phyloP scores from a whole-genome alignment of 2,797 vertebrate species.

The Stomatorhinus walkeri region DNA sequence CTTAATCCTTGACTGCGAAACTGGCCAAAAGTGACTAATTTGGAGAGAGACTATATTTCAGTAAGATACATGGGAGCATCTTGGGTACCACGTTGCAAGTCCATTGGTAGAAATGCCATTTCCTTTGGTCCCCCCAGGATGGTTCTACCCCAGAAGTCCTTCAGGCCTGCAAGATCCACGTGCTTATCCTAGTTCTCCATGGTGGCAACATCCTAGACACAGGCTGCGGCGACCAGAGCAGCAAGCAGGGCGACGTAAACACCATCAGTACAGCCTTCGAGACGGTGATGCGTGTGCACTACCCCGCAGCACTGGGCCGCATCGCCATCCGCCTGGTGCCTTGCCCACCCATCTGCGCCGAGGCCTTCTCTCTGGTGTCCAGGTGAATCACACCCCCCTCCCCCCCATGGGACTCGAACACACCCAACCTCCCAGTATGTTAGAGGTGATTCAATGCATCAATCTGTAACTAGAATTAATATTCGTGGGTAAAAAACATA shows the following conservation, averaged over 20 bases:
- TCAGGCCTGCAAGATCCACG: conserved; percentile 82
- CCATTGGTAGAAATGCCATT: background rate
- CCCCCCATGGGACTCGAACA: background rate
- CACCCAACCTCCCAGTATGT: background rate
- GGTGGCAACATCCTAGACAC: conserved; percentile 97
- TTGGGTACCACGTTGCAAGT: background rate
- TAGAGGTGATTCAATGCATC: background rate
- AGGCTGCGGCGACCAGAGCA: conserved; percentile 80
- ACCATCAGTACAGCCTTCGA: conserved; percentile 84
- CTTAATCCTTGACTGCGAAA: too few species aligned
- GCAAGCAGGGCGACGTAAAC: conserved; percentile 89
- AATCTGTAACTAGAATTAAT: background rate
- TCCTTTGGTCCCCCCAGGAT: conserved; percentile 56
- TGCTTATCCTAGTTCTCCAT: conserved; percentile 85
- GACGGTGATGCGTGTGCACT: conserved; percentile 89
- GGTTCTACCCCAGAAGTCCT: conserved; percentile 65
- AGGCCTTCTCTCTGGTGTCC: conserved; percentile 91
- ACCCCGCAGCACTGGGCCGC: conserved; percentile 83
- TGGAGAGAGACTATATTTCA: background rate
- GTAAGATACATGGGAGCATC: background rate
- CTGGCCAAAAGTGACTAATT: background rate
- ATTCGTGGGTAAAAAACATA: background rate
- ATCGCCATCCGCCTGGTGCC: conserved; percentile 88
- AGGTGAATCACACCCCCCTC: conserved; percentile 62
- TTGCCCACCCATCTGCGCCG: conserved; percentile 88